phyloP scores from a whole-genome alignment of 2,797 vertebrate genomes.

The Sitta carolinensis region DNA sequence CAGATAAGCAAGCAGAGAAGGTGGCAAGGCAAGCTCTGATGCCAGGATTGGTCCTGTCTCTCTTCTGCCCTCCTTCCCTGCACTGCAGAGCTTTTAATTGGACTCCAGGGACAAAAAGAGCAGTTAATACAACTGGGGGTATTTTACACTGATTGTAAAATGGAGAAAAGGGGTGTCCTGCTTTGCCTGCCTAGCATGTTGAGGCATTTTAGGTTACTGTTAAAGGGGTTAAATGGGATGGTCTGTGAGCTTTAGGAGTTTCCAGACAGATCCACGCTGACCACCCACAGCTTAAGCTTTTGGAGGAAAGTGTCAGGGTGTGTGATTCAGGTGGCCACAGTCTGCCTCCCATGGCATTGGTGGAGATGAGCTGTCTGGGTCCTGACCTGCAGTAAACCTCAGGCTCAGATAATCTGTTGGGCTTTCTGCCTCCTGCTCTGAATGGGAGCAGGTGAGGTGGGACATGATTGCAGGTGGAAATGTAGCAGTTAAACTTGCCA shows the following conservation, averaged over 20 bases:
- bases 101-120: neutral
- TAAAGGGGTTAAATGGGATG: neutral
- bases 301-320: neutral
- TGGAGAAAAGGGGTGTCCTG: neutral
- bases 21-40: neutral
- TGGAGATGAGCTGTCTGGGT: neutral
- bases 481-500: neutral
- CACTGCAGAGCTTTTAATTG: neutral
- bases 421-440: neutral
- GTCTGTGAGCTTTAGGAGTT: neutral
- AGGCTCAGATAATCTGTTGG: neutral
- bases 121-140: neutral
- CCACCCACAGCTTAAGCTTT: neutral
- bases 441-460: neutral
- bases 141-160: neutral
- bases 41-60: neutral
- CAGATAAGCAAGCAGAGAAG: neutral
- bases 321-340: neutral
- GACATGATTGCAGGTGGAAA: neutral
- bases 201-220: neutral
- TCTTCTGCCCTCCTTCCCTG: neutral
- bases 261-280: neutral
- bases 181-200: neutral
- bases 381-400: neutral
- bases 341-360: rapidly evolving